These are phyloP conservation scores for Sebastes cheni DNA, from an alignment of 2,797 vertebrate genomes.

Conservation along the genomic window DNA sequence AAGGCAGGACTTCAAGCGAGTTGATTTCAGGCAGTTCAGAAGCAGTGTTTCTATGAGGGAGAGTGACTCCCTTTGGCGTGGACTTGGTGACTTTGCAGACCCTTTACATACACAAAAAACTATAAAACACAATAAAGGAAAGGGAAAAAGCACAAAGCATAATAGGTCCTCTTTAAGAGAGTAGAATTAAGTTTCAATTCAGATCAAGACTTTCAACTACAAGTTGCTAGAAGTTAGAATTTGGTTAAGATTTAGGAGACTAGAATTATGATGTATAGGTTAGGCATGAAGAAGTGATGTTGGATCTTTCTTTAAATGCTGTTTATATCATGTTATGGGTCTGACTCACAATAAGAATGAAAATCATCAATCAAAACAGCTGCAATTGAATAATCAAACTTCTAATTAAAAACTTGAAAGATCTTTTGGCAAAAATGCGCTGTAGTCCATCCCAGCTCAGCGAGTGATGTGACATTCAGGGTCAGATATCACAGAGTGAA, in stretches of 20 bases:
- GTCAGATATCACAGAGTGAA: slow-evolving; percentile 1
- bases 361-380: background rate
- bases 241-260: background rate
- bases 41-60: too few species aligned
- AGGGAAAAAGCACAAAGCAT: too few species aligned
- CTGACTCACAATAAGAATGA: background rate
- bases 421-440: background rate
- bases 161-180: background rate
- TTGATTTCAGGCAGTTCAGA: too few species aligned
- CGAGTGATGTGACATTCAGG: background rate
- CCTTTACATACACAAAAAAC: too few species aligned
- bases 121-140: too few species aligned
- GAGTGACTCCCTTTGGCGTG: too few species aligned
- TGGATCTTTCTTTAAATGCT: background rate
- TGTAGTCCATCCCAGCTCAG: background rate
- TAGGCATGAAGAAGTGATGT: background rate
- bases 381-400: background rate
- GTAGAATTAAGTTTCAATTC: background rate
- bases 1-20: too few species aligned
- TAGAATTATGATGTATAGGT: background rate
- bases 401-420: background rate
- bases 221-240: background rate
- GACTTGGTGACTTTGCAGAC: too few species aligned
- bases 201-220: background rate
- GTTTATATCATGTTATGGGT: background rate